Base-by-base conservation (phyloP, 2,113 vertebrate species). In the Oenanthe oenanthe region DNA sequence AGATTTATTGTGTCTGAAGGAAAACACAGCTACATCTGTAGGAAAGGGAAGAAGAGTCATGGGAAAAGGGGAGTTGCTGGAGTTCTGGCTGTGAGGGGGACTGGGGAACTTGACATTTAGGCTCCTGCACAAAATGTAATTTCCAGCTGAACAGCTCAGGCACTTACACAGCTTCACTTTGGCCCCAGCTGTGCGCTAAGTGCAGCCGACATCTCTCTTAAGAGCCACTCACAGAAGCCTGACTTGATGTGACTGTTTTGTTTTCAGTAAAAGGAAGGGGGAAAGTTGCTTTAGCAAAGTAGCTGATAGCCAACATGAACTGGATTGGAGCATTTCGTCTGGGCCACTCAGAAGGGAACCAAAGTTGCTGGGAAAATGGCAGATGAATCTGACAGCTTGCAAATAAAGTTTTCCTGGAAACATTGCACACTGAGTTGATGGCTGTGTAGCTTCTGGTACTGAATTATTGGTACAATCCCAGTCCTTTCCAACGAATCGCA, bases 31-130 rank as follows among this genome's bases (percentile, higher is more conserved):
- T 73, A 67, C 88, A 70, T 91, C 92, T 94, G 94, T 66, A 90
- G 68, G 85, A 91, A 93, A 93, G 54, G 17, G 45, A 79, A 91
- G 94, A 97, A 67, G 82, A 91, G 92, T 56, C 92, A 87, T 45
- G 86, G 86, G 91, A 91, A 88, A 62, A 42, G 51, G 71, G 50
- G 47, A 77, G 51, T 67, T 62, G 50, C 61, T 51, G 40, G 32
- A 26, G 66, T 79, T 85, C 85, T 79, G 91, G 95, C 94, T 93
- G 78, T 62, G 88, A 65, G 60, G 76, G 84, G 85, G 79, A 84
- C 88, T 32, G 89, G 61, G 70, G 81, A 95, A 83, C n/a, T 65
- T 96, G 96, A 96, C 97, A 97, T 98, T 97, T 97, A 82, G 93
- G 88, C 51, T 94, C 92, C 94, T 88, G 54, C 92, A 92, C 79